Conservation (phyloP, 1,140 invertebrate genomes). For the Proctacanthus coquilletti region DNA sequence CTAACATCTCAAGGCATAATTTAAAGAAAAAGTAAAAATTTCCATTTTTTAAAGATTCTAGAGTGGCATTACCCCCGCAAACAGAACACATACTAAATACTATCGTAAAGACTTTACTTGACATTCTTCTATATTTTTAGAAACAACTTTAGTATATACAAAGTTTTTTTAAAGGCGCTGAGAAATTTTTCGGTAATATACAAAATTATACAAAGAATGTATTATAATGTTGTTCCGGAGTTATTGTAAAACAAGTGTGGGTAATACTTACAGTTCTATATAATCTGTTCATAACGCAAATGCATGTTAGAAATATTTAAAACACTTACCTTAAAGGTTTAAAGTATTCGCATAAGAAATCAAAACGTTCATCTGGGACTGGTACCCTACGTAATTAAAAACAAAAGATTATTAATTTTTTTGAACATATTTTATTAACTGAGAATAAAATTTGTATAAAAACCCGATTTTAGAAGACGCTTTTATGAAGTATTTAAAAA, state of each 20-base stretch:
- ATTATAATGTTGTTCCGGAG: no score
- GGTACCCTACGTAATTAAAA: constrained; percentile 74
- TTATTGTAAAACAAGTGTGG: not conserved
- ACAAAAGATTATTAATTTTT: constrained; percentile 8
- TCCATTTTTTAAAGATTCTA: no score
- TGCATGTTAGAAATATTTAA: not conserved
- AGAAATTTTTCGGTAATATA: not conserved
- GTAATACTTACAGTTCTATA: not conserved
- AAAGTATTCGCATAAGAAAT: constrained; percentile 85
- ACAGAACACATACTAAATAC: no score
- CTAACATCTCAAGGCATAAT: no score
- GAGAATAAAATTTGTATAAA: no score
- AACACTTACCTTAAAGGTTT: constrained; percentile 81
- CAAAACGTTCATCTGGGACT: constrained; percentile 90
- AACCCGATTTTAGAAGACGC: constrained; percentile 2
- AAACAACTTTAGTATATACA: no score
- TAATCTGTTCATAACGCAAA: not conserved
- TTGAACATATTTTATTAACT: no score
- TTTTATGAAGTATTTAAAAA: not conserved
- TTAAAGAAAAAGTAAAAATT: no score
- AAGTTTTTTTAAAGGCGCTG: no score
- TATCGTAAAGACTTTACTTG: no score
- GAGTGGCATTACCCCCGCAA: no score
- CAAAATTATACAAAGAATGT: not conserved
- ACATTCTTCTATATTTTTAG: no score